Base-by-base conservation (phyloP, 2,113 vertebrate species). In the Tinamus guttatus region DNA sequence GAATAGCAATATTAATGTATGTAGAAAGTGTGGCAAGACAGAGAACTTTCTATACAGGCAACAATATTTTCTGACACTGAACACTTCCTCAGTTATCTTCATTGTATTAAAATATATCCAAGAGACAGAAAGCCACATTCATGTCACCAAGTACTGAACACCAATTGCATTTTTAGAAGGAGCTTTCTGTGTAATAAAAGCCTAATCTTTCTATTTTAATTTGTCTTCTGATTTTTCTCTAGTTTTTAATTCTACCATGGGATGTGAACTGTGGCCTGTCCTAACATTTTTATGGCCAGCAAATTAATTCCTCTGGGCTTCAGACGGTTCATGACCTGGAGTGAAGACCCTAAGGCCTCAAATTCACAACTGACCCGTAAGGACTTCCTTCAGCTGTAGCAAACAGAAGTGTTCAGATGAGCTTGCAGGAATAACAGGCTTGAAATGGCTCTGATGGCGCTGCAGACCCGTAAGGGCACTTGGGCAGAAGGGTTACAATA, bases 91-190 rank as follows among this genome's bases (percentile, higher is more conserved):
- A 67, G 71, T 91, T 95, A 95, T 87, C 84, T 94, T 77, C n/a
- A 89, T 65, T 43, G 87, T 91, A 87, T 91, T 95, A 95, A 95
- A 95, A 88, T 80, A 89, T 6, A 52, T 62, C 2, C 3, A 75
- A 56, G 80, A 81, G 56, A 95, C 85, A 95, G 91, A 96, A 88
- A 95, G 85, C 64, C 80, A 59, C 75, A 85, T 95, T 96, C 62
- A 91, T 68, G 89, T 81, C 34, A 67, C n/a, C 17, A n/a, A 84
- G 62, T 59, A 78, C 92, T 81, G 87, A 91, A 84, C 78, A 91
- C 43, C 80, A 60, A 88, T 25, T 75, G 69, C 64, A 90, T 90
- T 96, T 95, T 73, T 65, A 76, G 70, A 49, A 93, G 47, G 68
- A 88, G 81, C 24, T 84, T 91, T 76, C 87, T 96, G 79, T 78